These are phyloP conservation scores for Paratilapia polleni DNA, from an alignment of 2,113 vertebrate species.

Conservation along the genomic window DNA sequence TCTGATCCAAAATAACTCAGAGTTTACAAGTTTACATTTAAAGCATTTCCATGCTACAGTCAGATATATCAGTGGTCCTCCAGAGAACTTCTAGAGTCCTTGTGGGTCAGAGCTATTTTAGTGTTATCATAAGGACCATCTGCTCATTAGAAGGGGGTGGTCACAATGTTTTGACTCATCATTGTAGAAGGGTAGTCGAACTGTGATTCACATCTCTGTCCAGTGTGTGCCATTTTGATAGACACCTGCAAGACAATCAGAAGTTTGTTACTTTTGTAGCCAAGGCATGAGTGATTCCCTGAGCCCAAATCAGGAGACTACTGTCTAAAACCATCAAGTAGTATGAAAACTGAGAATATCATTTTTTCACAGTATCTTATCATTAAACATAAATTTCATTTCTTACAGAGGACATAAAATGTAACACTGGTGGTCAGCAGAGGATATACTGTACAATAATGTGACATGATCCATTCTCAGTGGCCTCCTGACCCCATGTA, in stretches of 20 bases:
- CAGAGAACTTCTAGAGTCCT: neutral
- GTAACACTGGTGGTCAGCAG: neutral
- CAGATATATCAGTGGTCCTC: neutral
- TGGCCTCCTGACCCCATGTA: constrained; percentile 40
- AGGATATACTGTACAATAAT: neutral
- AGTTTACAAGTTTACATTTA: too few species aligned
- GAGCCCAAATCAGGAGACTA: neutral
- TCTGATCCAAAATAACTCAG: neutral
- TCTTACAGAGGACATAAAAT: neutral
- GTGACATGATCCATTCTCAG: constrained; percentile 1
- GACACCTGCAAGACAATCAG: neutral
- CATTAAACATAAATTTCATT: neutral
- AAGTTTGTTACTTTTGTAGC: neutral
- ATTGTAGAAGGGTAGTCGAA: neutral
- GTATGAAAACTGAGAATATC: too few species aligned
- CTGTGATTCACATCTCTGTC: neutral
- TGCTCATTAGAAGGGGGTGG: neutral
- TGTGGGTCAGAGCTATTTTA: neutral
- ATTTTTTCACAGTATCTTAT: neutral
- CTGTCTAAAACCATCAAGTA: neutral
- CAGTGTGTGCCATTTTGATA: neutral
- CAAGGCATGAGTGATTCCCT: neutral
- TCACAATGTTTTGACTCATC: neutral
- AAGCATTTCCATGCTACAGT: neutral
- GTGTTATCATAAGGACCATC: neutral